Evolutionary conservation across 2,797 vertebrate genomes (phyloP), one percentile per base, ranked within the genome.

Genomic region (Ptychobarbus kaznakovi): DNA sequence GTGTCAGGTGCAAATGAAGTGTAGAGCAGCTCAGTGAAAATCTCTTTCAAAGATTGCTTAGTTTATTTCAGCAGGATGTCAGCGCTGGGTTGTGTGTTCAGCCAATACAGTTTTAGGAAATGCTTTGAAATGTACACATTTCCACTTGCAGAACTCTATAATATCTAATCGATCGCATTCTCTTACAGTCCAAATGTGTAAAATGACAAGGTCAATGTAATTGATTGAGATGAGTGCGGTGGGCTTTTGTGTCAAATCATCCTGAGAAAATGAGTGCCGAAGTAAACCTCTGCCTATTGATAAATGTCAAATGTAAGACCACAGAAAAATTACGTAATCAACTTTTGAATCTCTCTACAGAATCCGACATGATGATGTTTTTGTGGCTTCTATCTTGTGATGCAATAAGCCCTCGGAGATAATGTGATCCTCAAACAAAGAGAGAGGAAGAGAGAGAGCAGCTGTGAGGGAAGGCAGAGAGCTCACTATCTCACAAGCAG

Each of bases 401-500:
- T 82, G 56, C 69, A 75, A 82, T 68, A 84, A 73, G 35, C 44
- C 44, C 28, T 38, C 61, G 0, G 56, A 86, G 84, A 89, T 87
- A 87, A 86, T 87, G 83, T 74, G 86, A 86, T 83, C 72, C 44
- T 75, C 72, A 86, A 86, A 83, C 84, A 78, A 80, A 81, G 73
- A 72, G 58, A 65, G 68, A 38, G 65, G 46, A 58, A 8, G 16
- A 18, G 28, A 63, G 61, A 2, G 15, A 72, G 80, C 13, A 3
- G 40, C 10, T 49, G 72, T 46, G 73, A 42, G 42, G 49, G 49
- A 61, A 44, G 74, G 51, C 56, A 58, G 46, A 65, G n/a, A 44
- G 65, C 82, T 86, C 49, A 42, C 84, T 89, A 88, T 90, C 87
- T 90, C 80, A 46, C 84, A 85, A 80, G 85, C 87, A 89, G 90